Evolutionary conservation across 2,113 vertebrate genomes (phyloP).

Genomic region (Prietella phreatophila): DNA sequence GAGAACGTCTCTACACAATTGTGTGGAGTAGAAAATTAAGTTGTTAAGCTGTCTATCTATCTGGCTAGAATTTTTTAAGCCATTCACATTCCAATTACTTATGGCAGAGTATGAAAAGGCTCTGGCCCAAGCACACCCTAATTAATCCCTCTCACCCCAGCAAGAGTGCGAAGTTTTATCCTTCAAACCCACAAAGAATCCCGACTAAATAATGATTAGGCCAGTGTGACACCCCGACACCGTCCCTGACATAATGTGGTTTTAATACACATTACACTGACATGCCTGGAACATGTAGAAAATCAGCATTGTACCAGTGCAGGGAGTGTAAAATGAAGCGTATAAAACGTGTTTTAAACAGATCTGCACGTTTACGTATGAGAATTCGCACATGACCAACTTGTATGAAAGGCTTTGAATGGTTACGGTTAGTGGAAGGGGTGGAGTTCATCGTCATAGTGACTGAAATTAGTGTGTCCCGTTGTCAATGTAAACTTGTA

Average conservation of each 20-base stretch:
- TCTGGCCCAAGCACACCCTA: slow-evolving; percentile 35
- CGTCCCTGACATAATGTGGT: slow-evolving; percentile 15
- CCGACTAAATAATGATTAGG: slow-evolving; percentile 26
- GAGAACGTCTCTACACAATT: slow-evolving; percentile 15
- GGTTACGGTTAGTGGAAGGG: not conserved
- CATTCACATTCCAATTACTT: slow-evolving; percentile 60
- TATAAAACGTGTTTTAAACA: not conserved
- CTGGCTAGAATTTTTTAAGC: slow-evolving; percentile 58
- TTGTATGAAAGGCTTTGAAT: not conserved
- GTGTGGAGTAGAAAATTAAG: slow-evolving; percentile 36
- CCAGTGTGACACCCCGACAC: slow-evolving; percentile 9
- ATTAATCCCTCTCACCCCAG: slow-evolving; percentile 45
- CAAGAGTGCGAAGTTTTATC: slow-evolving; percentile 33
- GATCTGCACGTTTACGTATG: not conserved
- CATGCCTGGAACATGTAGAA: not conserved
- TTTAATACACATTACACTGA: not conserved
- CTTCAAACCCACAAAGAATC: slow-evolving; percentile 23
- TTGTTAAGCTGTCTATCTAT: slow-evolving; percentile 53
- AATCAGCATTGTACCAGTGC: not conserved
- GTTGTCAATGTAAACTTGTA: too few species aligned
- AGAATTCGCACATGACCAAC: not conserved
- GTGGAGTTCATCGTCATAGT: not conserved
- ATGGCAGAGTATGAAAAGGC: slow-evolving; percentile 51
- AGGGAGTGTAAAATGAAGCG: not conserved
- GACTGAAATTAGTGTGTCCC: not conserved